Base-by-base conservation (phyloP, 2,888 invertebrate species). In the Drosophila melanosoma region DNA sequence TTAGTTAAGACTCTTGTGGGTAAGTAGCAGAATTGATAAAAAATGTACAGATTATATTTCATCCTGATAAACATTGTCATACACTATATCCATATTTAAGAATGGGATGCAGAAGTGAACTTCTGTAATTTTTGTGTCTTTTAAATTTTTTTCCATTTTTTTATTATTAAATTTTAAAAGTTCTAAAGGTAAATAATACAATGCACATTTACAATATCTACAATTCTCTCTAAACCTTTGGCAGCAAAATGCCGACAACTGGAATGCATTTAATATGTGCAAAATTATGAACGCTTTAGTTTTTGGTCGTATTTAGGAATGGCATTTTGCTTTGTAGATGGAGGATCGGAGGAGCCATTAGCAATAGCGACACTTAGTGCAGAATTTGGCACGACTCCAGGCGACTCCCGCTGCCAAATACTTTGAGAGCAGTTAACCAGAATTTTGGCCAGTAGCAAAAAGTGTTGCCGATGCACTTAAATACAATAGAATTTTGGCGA, bases 341-440 rank as follows among this genome's bases (percentile, higher is more conserved):
- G 52, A 60, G 67, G 40, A 51, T 68, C 63, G 73, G 78, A 72
- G 70, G 64, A 81, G 69, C 89, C 82, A 89, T 89, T 89, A 83
- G 89, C 84, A 75, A 76, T 81, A 75, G 74, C 73, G 74, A 61
- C 73, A 72, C 82, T 63, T 76, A 84, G 72, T 79, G 61, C 63
- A 74, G 79, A 72, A 67, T 67, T 87, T 85, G 90, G 90, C 85
- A 33, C 11, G 33, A 17, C 23, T 89, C 89, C 84, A 84, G 63
- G 52, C 45, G 56, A 58, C 85, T 69, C 71, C 70, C 67, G 45
- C 74, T 74, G 74, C 83, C 83, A 76, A 83, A 73, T 61, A 69
- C 51, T 71, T 65, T 62, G 59, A 63, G 63, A 62, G 71, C 68
- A 70, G 60, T 82, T 65, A n/a, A 42, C 57, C 54, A 62, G n/a